A percentile compares a stretch with the other conserved stretches of the same genome.
phyloP scores from a whole-genome alignment of 2,797 vertebrate genomes.

The Gymnothorax reevesii region DNA sequence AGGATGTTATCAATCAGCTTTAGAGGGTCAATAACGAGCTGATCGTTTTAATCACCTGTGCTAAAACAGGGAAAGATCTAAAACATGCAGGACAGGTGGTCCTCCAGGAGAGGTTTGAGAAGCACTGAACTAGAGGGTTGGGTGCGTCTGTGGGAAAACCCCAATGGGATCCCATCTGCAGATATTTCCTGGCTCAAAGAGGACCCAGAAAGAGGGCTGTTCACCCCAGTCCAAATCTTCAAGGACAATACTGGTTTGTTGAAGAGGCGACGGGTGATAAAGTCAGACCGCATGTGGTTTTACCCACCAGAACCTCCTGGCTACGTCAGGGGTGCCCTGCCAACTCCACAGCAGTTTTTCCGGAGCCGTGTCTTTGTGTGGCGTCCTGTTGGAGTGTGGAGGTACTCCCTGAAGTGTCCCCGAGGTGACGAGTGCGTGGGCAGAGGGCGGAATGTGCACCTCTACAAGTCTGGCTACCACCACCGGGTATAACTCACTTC shows the following conservation, averaged over 20 bases:
- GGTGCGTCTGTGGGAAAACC: too few species aligned
- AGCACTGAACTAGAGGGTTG: too few species aligned
- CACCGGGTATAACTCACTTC: constrained; percentile 34
- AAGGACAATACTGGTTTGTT: neutral
- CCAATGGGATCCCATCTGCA: too few species aligned
- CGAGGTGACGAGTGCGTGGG: constrained; percentile 33
- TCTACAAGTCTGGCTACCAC: constrained; percentile 36
- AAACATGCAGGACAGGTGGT: too few species aligned
- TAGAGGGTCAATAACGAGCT: too few species aligned
- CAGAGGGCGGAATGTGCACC: constrained; percentile 13
- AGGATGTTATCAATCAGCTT: too few species aligned
- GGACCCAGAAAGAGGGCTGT: too few species aligned
- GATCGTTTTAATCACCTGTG: too few species aligned
- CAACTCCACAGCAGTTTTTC: constrained; percentile 31
- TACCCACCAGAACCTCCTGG: constrained; percentile 36
- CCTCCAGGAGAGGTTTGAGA: too few species aligned
- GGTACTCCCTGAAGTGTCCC: constrained; percentile 40
- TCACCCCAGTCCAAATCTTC: constrained; percentile 10
- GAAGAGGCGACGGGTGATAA: constrained; percentile 15
- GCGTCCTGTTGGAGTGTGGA: constrained; percentile 41
- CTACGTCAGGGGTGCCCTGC: constrained; percentile 15
- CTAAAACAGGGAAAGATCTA: too few species aligned
- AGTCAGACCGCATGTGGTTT: constrained; percentile 4
- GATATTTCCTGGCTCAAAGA: constrained; percentile 4
- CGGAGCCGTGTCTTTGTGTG: constrained; percentile 32